Evolutionary conservation across 2,888 invertebrate genomes (phyloP), one percentile per base, ranked within the genome.

Genomic region (Philereme vetulata): DNA sequence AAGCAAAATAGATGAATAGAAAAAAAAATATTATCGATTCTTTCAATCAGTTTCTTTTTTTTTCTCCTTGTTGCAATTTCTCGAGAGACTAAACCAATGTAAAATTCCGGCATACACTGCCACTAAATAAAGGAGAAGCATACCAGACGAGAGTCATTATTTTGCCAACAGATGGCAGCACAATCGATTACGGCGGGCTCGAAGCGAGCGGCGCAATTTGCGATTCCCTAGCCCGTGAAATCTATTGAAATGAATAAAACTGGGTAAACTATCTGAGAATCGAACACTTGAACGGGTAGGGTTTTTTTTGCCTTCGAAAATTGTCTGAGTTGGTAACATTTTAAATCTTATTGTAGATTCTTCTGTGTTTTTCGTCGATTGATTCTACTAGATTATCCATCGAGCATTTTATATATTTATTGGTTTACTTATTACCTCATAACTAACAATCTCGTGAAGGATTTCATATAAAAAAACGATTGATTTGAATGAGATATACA

Each of bases 221-320:
- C 84, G 86, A 86, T 76, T 77, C 83, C 71, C 77, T 83, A 87
- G 83, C 75, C 85, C 88, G 86, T 88, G 78, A 90, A 90, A 90
- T 90, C 87, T 88, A 89, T 86, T 87, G 86, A 88, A 90, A 89
- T 88, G 90, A 89, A 90, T 90, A 88, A 89, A 90, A 90, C 21
- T 21, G 21, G 21, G 21, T 21, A 21, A 21, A 21, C 89, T 90
- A 90, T 88, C 83, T 74, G 74, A 82, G 81, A 82, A 82, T 76
- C 78, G 82, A 83, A 80, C 79, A 81, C 82, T 85, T 76, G 77
- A 80, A 68, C 77, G 71, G 75, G 70, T 81, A 77, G 9, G 44
- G 43, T 47, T 65, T 60, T 21, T 62, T 58, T 60, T 51, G 56
- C 56, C 47, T 53, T 47, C 49, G 34, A 10, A 56, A 64, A 64